These are phyloP conservation scores for Palythoa grandiflora DNA, from an alignment of 92 coral and sea anemone genomes.

Conservation along the genomic window DNA sequence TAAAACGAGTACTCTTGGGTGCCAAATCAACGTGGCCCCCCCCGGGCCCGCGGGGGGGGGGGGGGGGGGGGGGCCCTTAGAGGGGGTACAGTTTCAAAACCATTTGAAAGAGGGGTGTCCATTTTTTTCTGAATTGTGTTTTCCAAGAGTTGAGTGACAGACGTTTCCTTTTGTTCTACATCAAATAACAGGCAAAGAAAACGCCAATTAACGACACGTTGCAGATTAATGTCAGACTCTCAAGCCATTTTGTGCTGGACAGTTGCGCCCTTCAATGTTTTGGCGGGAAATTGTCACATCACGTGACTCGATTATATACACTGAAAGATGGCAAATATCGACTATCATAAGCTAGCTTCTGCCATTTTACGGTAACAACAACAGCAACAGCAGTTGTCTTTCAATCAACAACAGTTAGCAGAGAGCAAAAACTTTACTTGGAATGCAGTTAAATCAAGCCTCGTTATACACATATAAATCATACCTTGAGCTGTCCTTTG, in stretches of 20 bases:
- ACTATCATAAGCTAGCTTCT: constrained; percentile 19
- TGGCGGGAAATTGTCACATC: not conserved
- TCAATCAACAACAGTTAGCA: constrained; percentile 24
- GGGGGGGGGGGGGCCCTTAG: too few relatives aligned
- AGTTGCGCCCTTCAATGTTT: not conserved
- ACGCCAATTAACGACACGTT: not conserved
- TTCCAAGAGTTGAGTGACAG: too few relatives aligned
- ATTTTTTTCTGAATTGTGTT: too few relatives aligned
- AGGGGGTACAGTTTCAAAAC: too few relatives aligned
- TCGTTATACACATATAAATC: constrained; percentile 22
- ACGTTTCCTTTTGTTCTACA: too few relatives aligned
- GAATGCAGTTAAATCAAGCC: constrained; percentile 26
- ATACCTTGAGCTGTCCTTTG: constrained; percentile 12
- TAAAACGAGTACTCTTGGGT: too few relatives aligned
- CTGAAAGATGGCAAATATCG: constrained; percentile 12
- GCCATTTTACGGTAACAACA: constrained; percentile 22
- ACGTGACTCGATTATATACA: not conserved
- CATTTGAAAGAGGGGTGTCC: too few relatives aligned
- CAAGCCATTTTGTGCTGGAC: not conserved
- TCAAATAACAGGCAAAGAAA: not conserved
- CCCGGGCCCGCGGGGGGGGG: too few relatives aligned
- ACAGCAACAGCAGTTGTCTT: constrained; percentile 15
- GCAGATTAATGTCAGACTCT: not conserved
- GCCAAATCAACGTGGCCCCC: too few relatives aligned
- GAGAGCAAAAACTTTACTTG: constrained; percentile 16